These are phyloP conservation scores for Pristiophorus japonicus DNA, from an alignment of 2,113 vertebrate species.

Conservation along the genomic window DNA sequence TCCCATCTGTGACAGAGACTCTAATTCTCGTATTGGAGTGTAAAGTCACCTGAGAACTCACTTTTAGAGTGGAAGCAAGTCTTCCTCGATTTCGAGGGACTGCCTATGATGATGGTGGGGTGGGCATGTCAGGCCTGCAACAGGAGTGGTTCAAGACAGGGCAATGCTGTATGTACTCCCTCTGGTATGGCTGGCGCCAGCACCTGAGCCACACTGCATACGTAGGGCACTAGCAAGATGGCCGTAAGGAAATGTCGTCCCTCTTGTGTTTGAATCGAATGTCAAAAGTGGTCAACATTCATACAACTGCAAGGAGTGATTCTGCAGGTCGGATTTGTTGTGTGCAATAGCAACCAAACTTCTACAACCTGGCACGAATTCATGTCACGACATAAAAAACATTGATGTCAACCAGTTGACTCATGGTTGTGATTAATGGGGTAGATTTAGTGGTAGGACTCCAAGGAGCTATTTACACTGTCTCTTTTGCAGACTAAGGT, in stretches of 20 bases:
- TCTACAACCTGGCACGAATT: background rate
- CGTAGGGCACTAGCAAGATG: background rate
- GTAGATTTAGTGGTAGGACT: background rate
- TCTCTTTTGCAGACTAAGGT: background rate
- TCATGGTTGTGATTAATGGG: background rate
- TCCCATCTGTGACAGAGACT: too few relatives aligned
- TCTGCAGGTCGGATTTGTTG: background rate
- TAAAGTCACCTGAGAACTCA: too few relatives aligned
- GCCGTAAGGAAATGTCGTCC: background rate
- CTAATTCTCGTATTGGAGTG: too few relatives aligned
- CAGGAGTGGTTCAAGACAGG: background rate
- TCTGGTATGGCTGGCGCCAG: background rate
- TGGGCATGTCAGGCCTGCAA: background rate
- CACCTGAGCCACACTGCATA: background rate
- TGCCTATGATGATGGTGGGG: too few relatives aligned
- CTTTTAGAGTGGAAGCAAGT: too few relatives aligned
- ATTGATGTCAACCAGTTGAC: background rate
- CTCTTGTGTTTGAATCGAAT: background rate
- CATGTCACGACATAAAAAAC: background rate
- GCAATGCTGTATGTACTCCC: background rate
- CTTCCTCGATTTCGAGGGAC: too few relatives aligned
- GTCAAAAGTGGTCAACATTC: background rate
- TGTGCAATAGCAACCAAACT: background rate
- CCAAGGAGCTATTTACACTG: background rate
- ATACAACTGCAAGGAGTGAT: background rate